Evolutionary conservation across 2,797 vertebrate genomes (phyloP).

Genomic region (Tenualosa ilisha): DNA sequence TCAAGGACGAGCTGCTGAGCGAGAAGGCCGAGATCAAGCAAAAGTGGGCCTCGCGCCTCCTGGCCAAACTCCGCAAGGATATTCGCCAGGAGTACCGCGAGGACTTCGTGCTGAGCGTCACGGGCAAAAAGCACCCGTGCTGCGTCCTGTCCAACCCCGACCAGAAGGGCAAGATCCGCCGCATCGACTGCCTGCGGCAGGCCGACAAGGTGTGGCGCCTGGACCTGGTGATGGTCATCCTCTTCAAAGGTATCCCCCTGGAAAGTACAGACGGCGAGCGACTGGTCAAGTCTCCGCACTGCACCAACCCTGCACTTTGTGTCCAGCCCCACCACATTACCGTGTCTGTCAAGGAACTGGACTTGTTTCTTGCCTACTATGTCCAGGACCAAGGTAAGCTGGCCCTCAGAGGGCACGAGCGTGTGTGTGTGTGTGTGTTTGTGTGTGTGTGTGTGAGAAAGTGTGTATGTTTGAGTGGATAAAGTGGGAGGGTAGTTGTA

Average conservation of each 20-base stretch:
- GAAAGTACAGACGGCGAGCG: constrained; percentile 99
- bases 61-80: constrained; percentile 99
- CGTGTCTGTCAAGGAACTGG: constrained; percentile 99
- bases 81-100: constrained; percentile 99
- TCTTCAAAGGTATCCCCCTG: constrained; percentile 99
- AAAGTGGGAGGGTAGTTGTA: constrained; percentile 7
- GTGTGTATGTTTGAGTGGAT: constrained; percentile 42
- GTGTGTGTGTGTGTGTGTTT: background rate
- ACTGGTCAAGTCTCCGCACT: constrained; percentile 98
- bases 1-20: constrained; percentile 97
- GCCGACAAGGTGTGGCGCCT: constrained; percentile 99
- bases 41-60: constrained; percentile 98
- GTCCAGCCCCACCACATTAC: constrained; percentile 99
- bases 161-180: constrained; percentile 99
- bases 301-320: constrained; percentile 99
- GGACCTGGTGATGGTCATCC: constrained; percentile 99
- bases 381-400: constrained; percentile 98
- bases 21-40: constrained; percentile 99
- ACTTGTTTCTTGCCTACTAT: constrained; percentile 99
- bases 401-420: constrained; percentile 18
- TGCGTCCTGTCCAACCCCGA: constrained; percentile 99
- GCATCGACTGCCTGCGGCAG: constrained; percentile 98
- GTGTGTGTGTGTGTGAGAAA: no score
- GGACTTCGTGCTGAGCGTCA: constrained; percentile 99
- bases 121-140: constrained; percentile 98